phyloP scores from a whole-genome alignment of 1,140 invertebrate genomes.

The Bactericera cockerelli region DNA sequence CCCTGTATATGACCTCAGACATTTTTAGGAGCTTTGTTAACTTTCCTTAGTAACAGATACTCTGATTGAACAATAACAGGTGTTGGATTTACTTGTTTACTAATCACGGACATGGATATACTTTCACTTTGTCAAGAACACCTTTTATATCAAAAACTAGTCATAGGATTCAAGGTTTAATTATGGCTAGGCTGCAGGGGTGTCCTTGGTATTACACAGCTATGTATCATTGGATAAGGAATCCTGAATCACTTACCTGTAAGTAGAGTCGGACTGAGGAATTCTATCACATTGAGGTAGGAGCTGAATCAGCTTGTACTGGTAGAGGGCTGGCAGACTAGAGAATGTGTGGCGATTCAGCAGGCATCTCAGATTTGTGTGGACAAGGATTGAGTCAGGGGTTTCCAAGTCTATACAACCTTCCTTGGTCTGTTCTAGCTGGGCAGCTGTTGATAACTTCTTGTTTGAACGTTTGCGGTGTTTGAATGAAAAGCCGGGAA shows the following conservation, averaged over 20 bases:
- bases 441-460: slow-evolving; percentile 60
- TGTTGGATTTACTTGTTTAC: too few relatives aligned
- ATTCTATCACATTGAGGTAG: slow-evolving; percentile 74
- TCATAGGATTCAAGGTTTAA: too few relatives aligned
- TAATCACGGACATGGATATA: too few relatives aligned
- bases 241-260: slow-evolving; percentile 29
- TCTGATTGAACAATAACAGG: too few relatives aligned
- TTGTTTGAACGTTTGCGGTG: slow-evolving; percentile 56
- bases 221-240: too few relatives aligned
- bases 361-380: slow-evolving; percentile 73
- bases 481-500: slow-evolving; percentile 73
- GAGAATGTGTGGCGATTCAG: slow-evolving; percentile 84
- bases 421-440: slow-evolving; percentile 79
- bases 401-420: slow-evolving; percentile 90
- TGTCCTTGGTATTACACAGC: too few relatives aligned
- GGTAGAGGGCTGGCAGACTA: slow-evolving; percentile 70
- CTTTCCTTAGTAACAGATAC: too few relatives aligned
- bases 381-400: slow-evolving; percentile 88
- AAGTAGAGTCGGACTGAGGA: slow-evolving; percentile 27
- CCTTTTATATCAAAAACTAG: too few relatives aligned
- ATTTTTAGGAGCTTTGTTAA: too few relatives aligned
- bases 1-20: too few relatives aligned
- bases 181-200: too few relatives aligned
- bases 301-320: slow-evolving; percentile 78
- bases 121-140: too few relatives aligned